A percentile compares a stretch with the other conserved stretches of the same genome.
These are phyloP conservation scores for Toxostoma redivivum DNA, from an alignment of 2,113 vertebrate species.

Conservation along the genomic window DNA sequence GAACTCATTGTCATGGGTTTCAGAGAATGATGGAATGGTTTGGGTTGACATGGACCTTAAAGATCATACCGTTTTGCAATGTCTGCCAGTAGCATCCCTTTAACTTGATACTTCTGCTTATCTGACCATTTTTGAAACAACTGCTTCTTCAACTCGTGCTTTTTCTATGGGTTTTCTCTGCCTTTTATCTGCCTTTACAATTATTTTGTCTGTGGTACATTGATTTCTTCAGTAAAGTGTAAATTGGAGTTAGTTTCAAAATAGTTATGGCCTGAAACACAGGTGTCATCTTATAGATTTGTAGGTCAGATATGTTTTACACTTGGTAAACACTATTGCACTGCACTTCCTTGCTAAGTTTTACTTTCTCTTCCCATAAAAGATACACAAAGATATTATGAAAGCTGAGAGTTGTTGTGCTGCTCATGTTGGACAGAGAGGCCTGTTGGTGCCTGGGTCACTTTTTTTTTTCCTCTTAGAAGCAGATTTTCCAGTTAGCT, in stretches of 20 bases:
- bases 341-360: neutral
- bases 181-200: neutral
- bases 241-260: neutral
- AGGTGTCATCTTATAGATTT: neutral
- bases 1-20: neutral
- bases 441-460: neutral
- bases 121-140: neutral
- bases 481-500: neutral
- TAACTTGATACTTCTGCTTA: neutral
- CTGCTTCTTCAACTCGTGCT: neutral
- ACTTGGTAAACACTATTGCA: neutral
- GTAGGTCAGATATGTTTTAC: neutral
- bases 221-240: neutral
- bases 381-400: neutral
- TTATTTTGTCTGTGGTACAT: neutral
- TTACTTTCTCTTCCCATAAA: neutral
- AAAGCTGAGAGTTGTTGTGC: neutral
- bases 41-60: neutral
- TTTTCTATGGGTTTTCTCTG: neutral
- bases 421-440: neutral
- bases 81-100: neutral
- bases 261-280: neutral
- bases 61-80: neutral
- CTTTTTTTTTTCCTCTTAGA: neutral
- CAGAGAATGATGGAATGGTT: neutral